Base-by-base conservation (phyloP, 2,888 invertebrate genomes). In the Lasioglossum morio region DNA sequence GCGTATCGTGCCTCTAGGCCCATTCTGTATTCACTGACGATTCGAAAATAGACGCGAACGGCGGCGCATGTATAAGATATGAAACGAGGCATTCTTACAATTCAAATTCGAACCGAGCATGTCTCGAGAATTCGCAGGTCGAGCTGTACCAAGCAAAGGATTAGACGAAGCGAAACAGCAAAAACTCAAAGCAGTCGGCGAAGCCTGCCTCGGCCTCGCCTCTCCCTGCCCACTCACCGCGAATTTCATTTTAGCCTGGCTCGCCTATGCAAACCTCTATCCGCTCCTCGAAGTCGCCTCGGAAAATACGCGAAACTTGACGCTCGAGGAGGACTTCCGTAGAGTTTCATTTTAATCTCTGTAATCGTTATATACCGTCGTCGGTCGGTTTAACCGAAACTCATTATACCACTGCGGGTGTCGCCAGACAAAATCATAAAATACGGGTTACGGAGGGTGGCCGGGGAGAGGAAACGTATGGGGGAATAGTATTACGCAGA, bases 341-440 rank as follows among this genome's bases (percentile, higher is more conserved):
- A 1, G 69, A 66, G 43, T 77, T 77, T 69, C 77, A 48, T 48
- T 77, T 48, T 77, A 77, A 77, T 77, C 77, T 77, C 19, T 69
- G 27, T 48, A 48, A 77, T 77, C 77, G 77, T 48, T 69, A 77
- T 77, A 46, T 77, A n/a, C 66, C 46, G 46, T 14, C 12, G n/a
- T 19, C 63, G 40, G 30, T 43, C 43, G n/a, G 30, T 30, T 63
- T 30, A 8, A 30, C 63, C 46, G 23, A 66, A 77, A 77, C 63
- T 77, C 63, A 60, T 66, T 77, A 77, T 12, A n/a, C 53, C 46
- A 5, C 34, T 3, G 8, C 8, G 34, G 30, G 43, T 66, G 77
- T 48, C 34, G n/a, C 70, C 23, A n/a, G 14, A 4, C 34, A 46
- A 66, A 77, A 34, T 30, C 77, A 30, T 77, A 23, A 66, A 66